Base-by-base conservation (phyloP, 1,140 invertebrate species). In the Orius laevigatus region DNA sequence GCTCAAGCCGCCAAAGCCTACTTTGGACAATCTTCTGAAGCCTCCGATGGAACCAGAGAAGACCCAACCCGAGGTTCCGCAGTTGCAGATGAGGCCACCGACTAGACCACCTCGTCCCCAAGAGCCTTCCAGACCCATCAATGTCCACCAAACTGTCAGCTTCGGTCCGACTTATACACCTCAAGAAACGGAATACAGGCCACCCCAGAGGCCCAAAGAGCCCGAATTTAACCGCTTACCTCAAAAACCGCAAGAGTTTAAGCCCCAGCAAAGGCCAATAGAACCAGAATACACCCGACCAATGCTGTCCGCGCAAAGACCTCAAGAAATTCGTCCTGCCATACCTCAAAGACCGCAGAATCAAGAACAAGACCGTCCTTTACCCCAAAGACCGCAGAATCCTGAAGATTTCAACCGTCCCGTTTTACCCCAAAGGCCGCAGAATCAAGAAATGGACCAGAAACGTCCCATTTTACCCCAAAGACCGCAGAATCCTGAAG, bases 261-360 rank as follows among this genome's bases (percentile, higher is more conserved):
- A 31, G 18, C 39, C 31, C n/a, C 18, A 39, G 5, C 43, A 20
- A 45, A 48, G 46, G 38, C 46, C 46, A 48, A 46, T 12, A 35
- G 6, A n/a, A 48, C 46, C 46, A 3, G 25, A 15, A 1, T 41
- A 41, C 11, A 39, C 14, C 42, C 20, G 14, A 6, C 5, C n/a
- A 20, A 18, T 44, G 25, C 16, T 20, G 8, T 5, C 42, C 16
- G 6, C 16, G 33, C 33, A 9, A 9, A 8, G n/a, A 9, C n/a
- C n/a, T 9, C 33, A 35, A 8, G 33, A 35, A 35, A 35, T n/a
- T 16, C n/a, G 15, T 4, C 36, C 36, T 5, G 15, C 10, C 8
- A 4, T 25, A 25, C 25, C 25, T 9, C 36, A 39, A 12, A 16
- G 15, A 39, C 36, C 36, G 5, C 36, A 39, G 36, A 39, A 39